Percentiles rank a stretch among this genome's conserved stretches.
Conservation (phyloP, 2,797 vertebrate genomes). For the Garrulus glandarius region DNA sequence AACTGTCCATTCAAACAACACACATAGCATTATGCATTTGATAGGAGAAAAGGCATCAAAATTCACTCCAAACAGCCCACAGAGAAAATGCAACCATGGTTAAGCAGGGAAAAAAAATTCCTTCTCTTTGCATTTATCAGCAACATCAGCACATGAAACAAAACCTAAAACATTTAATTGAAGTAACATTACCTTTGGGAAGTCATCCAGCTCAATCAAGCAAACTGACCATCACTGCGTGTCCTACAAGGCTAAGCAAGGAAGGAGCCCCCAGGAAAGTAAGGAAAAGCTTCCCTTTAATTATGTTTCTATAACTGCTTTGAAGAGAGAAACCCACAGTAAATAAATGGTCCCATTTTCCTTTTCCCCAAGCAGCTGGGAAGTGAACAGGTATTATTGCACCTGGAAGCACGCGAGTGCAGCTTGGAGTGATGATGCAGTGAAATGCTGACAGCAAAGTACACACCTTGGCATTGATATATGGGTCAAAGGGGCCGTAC, state of each 20-base stretch:
- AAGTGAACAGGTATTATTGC: conserved; percentile 46
- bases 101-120: background rate
- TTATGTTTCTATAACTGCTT: conserved; percentile 49
- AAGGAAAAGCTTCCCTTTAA: conserved; percentile 51
- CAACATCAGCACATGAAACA: conserved; percentile 43
- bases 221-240: conserved; percentile 53
- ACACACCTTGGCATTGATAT: conserved; percentile 99
- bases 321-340: conserved; percentile 50
- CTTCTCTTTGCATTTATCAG: conserved; percentile 30
- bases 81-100: conserved; percentile 42
- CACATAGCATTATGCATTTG: background rate
- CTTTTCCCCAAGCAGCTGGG: conserved; percentile 61
- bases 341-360: conserved; percentile 33
- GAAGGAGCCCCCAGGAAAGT: conserved; percentile 50
- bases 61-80: conserved; percentile 33
- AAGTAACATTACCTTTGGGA: conserved; percentile 43
- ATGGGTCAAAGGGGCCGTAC: conserved; percentile 99
- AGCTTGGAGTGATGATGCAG: conserved; percentile 65
- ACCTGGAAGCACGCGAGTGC: conserved; percentile 53
- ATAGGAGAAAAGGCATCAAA: conserved; percentile 16
- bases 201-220: conserved; percentile 51
- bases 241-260: conserved; percentile 57
- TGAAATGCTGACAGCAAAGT: conserved; percentile 78
- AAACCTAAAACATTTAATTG: conserved; percentile 19
- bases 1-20: background rate